phyloP scores from a whole-genome alignment of 2,797 vertebrate species.

The Syngnathus rostellatus region DNA sequence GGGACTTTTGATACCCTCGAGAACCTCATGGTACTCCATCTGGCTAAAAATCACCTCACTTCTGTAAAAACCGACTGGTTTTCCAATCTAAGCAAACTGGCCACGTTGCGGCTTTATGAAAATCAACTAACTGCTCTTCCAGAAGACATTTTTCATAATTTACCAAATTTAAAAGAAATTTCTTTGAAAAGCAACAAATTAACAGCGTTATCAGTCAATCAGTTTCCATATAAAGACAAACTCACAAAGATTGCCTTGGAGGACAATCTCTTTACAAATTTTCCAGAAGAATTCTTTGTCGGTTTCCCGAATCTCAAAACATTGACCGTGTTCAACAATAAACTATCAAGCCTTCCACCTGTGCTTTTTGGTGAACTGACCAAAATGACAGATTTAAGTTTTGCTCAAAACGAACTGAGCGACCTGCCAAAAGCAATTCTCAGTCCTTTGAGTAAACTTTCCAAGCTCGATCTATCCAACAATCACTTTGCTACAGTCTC shows the following conservation, averaged over 20 bases:
- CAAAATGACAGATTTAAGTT: constrained; percentile 51
- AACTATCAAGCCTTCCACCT: constrained; percentile 53
- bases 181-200: constrained; percentile 60
- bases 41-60: constrained; percentile 67
- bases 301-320: constrained; percentile 61
- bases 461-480: constrained; percentile 64
- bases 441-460: constrained; percentile 57
- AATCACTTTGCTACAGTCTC: constrained; percentile 61
- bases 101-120: constrained; percentile 63
- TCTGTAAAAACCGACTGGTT: constrained; percentile 55
- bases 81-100: constrained; percentile 58
- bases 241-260: constrained; percentile 65
- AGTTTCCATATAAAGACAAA: constrained; percentile 64
- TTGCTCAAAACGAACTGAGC: constrained; percentile 66
- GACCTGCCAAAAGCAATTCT: constrained; percentile 64
- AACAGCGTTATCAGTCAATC: constrained; percentile 46
- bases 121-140: constrained; percentile 65
- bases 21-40: constrained; percentile 56
- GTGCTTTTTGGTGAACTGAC: constrained; percentile 59
- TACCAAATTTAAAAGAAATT: constrained; percentile 62
- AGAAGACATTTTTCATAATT: constrained; percentile 60
- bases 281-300: constrained; percentile 61
- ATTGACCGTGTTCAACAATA: constrained; percentile 62
- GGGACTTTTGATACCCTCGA: constrained; percentile 68
- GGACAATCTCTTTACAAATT: constrained; percentile 58